phyloP scores from a whole-genome alignment of 2,113 vertebrate species.

The Dromaius novaehollandiae region DNA sequence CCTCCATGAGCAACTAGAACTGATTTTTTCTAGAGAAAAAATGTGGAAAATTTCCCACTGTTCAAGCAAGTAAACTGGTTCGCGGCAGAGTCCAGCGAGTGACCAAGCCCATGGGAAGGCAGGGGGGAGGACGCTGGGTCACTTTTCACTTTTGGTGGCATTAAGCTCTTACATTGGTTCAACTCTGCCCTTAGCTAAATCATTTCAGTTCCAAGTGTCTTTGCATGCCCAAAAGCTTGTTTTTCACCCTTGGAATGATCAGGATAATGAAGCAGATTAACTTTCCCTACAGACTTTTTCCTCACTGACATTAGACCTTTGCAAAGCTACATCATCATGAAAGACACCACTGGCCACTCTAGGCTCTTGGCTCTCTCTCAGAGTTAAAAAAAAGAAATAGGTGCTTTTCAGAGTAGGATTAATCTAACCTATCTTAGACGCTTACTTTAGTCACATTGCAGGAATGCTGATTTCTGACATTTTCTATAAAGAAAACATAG shows the following conservation, averaged over 20 bases:
- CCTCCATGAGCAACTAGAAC: neutral
- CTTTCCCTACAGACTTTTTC: neutral
- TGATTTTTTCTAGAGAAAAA: neutral
- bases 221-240: neutral
- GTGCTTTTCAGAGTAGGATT: neutral
- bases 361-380: neutral
- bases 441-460: neutral
- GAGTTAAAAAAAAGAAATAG: neutral
- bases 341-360: neutral
- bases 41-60: neutral
- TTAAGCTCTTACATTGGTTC: neutral
- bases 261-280: neutral
- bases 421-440: neutral
- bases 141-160: neutral
- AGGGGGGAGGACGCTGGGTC: neutral
- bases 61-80: neutral
- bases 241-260: neutral
- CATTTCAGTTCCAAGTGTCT: neutral
- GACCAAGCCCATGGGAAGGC: neutral
- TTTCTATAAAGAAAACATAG: neutral
- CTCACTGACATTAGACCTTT: neutral
- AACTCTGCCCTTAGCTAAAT: neutral
- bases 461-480: neutral
- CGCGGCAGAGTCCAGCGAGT: neutral
- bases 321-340: neutral